Base-by-base conservation (phyloP, 1,140 invertebrate genomes). In the Heliconius hewitsoni region DNA sequence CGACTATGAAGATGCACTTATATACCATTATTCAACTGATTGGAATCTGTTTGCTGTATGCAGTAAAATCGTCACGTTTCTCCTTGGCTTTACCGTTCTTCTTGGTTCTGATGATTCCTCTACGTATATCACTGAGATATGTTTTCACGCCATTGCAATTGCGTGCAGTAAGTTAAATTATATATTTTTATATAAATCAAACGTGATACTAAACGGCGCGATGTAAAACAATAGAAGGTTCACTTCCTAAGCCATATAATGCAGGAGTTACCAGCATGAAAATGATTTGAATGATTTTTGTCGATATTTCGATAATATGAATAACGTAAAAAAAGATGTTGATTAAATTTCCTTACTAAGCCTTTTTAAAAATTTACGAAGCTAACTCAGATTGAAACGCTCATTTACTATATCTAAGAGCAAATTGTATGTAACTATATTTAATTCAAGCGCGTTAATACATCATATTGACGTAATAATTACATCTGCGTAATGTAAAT, bases 11-110 rank as follows among this genome's bases (percentile, higher is more conserved):
- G 90, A 98, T 99, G 98, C 98, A 99, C 91, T 87, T 98, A 13
- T 99, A 97, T 92, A 99, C 98, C 1, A 82, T 97, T 9, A 96
- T 98, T 79, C 98, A 99, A 94, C 91, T 98, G 13, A 83, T 96
- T 0, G 98, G 97, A 86, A 95, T 99, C 71, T 95, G 95, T 1
- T 75, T 97, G 3, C 93, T 99, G 52, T 99, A 98, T 97, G 95
- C 96, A 8, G 97, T 99, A 1, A 99, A 99, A 92, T 98, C 97
- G 11, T 98, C 98, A 1, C 95, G 95, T 34, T 96, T 97, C 81
- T 98, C 98, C 1, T 95, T 99, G 8, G 97, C 97, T 9, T 97
- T 99, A 89, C 98, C 98, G 3, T 98, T 99, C 91, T 98, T 99
- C 90, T 95, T 99, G 19, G 96, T 99, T 57, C 93, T 99, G 52